Evolutionary conservation across 1,140 invertebrate genomes (phyloP).

Genomic region (Leucophenga varia): DNA sequence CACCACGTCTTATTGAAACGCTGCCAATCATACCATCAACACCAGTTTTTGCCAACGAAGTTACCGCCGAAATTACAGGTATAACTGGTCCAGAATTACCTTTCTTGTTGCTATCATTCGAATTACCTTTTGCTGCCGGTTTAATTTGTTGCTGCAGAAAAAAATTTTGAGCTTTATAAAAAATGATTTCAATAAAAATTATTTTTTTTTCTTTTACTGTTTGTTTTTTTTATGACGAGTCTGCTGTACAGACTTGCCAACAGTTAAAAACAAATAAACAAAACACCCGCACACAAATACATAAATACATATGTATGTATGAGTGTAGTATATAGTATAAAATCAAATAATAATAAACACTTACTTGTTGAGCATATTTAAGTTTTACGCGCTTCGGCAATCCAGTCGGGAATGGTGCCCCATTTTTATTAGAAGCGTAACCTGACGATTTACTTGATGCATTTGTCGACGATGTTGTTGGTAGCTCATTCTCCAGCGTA

Average conservation of each 20-base stretch:
- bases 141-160: neutral
- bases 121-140: conserved; percentile 38
- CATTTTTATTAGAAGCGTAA: too few species aligned
- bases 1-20: conserved; percentile 33
- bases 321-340: neutral
- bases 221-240: too few species aligned
- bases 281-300: conserved; percentile 13
- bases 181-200: too few species aligned
- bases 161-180: too few species aligned
- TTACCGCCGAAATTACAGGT: conserved; percentile 76
- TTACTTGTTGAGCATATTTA: conserved; percentile 18
- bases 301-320: neutral
- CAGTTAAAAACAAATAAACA: too few species aligned
- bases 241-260: too few species aligned
- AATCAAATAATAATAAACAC: neutral
- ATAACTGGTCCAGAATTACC: conserved; percentile 21
- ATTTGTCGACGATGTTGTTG: conserved; percentile 16
- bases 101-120: conserved; percentile 22
- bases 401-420: conserved; percentile 54
- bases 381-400: conserved; percentile 52
- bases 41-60: conserved; percentile 65
- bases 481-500: conserved; percentile 38
- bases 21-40: conserved; percentile 41
- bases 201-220: too few species aligned
- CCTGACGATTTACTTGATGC: conserved; percentile 18